Conservation (phyloP, 2,797 vertebrate genomes). For the Microchirus variegatus region DNA sequence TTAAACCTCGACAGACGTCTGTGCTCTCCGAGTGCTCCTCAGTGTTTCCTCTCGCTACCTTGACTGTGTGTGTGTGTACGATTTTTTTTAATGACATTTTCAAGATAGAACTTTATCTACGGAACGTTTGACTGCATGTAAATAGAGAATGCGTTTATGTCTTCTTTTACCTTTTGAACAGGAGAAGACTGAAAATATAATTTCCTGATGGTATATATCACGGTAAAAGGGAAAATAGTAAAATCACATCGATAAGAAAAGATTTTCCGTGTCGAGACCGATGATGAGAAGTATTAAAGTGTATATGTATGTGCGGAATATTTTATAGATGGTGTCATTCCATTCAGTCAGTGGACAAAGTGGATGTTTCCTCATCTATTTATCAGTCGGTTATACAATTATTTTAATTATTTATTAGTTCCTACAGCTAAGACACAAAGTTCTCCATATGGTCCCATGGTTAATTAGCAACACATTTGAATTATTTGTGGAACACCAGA, state of each 20-base stretch:
- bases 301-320: too few relatives aligned
- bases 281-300: too few relatives aligned
- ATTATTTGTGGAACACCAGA: constrained; percentile 30
- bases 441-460: constrained; percentile 51
- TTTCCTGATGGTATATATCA: too few relatives aligned
- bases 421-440: constrained; percentile 48
- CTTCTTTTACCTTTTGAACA: constrained; percentile 17
- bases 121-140: constrained; percentile 20
- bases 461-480: constrained; percentile 57
- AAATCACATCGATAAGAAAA: too few relatives aligned
- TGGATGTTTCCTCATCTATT: constrained; percentile 20
- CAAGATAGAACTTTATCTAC: not conserved
- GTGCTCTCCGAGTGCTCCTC: not conserved
- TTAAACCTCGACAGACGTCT: too few relatives aligned
- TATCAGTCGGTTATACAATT: constrained; percentile 45
- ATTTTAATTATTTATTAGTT: constrained; percentile 48
- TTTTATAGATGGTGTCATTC: constrained; percentile 8
- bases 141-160: constrained; percentile 18
- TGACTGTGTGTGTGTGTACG: too few relatives aligned
- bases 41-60: not conserved
- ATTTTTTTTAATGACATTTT: constrained; percentile 17
- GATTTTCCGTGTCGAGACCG: too few relatives aligned
- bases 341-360: constrained; percentile 14
- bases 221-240: too few relatives aligned
- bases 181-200: constrained; percentile 10